Evolutionary conservation across 1,140 invertebrate genomes (phyloP).

Genomic region (Drosophila bifasciata): DNA sequence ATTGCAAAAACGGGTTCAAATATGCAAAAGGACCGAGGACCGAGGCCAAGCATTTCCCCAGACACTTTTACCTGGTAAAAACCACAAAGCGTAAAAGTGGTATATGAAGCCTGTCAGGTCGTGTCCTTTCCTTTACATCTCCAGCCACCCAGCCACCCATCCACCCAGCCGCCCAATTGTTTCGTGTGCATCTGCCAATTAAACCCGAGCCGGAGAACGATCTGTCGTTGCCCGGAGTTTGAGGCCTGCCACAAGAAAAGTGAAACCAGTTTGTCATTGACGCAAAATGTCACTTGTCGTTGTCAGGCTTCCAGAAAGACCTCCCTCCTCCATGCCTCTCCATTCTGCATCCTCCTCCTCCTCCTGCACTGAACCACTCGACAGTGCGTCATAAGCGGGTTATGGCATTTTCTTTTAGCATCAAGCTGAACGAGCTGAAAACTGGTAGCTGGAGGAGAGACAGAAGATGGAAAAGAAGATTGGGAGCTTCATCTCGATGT

Average conservation of each 20-base stretch:
- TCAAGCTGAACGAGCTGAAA: slow-evolving; percentile 20
- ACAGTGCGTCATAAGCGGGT: slow-evolving; percentile 69
- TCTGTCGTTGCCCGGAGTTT: background rate
- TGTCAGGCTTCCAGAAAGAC: slow-evolving; percentile 37
- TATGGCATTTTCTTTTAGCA: slow-evolving; percentile 62
- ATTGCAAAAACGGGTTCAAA: slow-evolving; percentile 2
- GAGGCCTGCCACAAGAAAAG: slow-evolving; percentile 3
- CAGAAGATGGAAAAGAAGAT: no score
- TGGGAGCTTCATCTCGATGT: background rate
- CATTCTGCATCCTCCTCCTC: slow-evolving; percentile 1
- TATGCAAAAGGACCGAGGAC: background rate
- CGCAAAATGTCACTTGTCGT: slow-evolving; percentile 43
- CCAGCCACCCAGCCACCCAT: background rate
- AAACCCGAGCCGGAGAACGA: slow-evolving; percentile 21
- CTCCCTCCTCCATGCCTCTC: background rate
- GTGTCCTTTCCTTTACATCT: slow-evolving; percentile 4
- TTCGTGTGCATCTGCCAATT: slow-evolving; percentile 55
- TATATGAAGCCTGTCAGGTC: no score
- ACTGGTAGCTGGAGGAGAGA: background rate
- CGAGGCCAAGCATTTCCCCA: background rate
- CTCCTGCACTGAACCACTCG: slow-evolving; percentile 13
- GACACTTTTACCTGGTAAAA: slow-evolving; percentile 7
- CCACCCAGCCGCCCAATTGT: slow-evolving; percentile 31
- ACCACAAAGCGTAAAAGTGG: slow-evolving; percentile 3
- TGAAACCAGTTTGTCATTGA: slow-evolving; percentile 54